Percentiles rank a stretch among this genome's conserved stretches.
Evolutionary conservation across 2,113 vertebrate species (phyloP).

Genomic region (Larimichthys crocea): DNA sequence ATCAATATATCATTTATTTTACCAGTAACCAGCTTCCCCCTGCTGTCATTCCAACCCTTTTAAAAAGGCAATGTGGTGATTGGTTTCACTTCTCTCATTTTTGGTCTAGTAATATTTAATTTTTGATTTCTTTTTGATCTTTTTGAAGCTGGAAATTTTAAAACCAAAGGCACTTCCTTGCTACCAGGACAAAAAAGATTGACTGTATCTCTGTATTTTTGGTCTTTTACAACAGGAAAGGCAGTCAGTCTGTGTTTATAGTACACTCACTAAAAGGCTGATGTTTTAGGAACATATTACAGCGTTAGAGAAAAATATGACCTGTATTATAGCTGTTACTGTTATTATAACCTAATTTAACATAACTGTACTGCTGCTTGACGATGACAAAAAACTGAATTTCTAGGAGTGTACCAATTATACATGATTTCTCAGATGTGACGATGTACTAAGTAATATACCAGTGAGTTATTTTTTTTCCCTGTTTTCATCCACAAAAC

Average conservation of each 20-base stretch:
- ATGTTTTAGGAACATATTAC: constrained; percentile 41
- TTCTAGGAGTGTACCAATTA: constrained; percentile 58
- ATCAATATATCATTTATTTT: constrained; percentile 59
- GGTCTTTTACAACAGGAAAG: constrained; percentile 90
- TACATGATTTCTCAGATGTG: constrained; percentile 45
- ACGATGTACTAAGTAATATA: constrained; percentile 53
- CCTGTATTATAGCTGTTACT: constrained; percentile 23
- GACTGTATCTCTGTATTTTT: constrained; percentile 86
- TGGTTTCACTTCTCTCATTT: constrained; percentile 84
- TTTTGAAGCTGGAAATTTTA: constrained; percentile 94
- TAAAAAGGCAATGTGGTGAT: constrained; percentile 99
- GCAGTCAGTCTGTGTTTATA: constrained; percentile 82
- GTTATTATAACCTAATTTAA: constrained; percentile 16
- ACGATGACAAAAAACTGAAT: constrained; percentile 21
- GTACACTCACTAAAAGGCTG: constrained; percentile 51
- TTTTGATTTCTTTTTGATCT: constrained; percentile 84
- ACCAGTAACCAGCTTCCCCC: constrained; percentile 59
- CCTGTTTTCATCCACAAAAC: constrained; percentile 47
- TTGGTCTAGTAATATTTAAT: constrained; percentile 91
- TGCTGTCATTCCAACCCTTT: constrained; percentile 76
- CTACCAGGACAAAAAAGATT: constrained; percentile 90
- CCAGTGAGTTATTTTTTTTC: constrained; percentile 49
- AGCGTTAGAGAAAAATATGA: constrained; percentile 52
- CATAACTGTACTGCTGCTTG: constrained; percentile 49
- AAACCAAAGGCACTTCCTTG: constrained; percentile 99